Conservation (phyloP, 2,113 vertebrate species). For the Crypturellus undulatus region DNA sequence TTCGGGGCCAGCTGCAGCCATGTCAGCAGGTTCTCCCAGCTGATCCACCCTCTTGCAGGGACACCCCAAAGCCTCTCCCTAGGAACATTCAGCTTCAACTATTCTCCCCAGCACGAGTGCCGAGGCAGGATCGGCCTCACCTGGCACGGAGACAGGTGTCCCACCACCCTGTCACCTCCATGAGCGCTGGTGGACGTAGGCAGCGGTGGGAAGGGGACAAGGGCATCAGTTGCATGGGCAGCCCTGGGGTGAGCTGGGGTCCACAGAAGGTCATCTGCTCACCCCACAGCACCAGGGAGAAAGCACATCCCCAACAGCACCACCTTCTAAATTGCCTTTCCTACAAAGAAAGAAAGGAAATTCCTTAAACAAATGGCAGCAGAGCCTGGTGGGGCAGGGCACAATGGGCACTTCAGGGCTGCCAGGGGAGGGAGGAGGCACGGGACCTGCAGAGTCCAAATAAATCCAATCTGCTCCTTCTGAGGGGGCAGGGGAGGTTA, state of each 20-base stretch:
- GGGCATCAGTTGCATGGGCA: neutral
- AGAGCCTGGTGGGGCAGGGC: slow-evolving; percentile 9
- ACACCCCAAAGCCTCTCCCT: neutral
- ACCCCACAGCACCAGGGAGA: neutral
- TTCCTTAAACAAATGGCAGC: slow-evolving; percentile 40
- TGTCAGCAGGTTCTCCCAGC: neutral
- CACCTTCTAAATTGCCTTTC: neutral
- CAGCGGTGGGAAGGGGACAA: rapidly evolving
- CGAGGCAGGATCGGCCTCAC: too few species aligned
- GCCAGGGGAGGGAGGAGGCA: neutral
- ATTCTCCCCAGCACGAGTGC: neutral
- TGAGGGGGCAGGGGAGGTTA: slow-evolving; percentile 63
- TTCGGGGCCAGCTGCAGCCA: rapidly evolving
- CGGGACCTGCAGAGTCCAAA: slow-evolving; percentile 57
- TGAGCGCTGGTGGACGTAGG: too few species aligned
- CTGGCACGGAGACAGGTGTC: neutral
- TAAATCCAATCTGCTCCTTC: slow-evolving; percentile 64
- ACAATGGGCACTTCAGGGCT: slow-evolving; percentile 54
- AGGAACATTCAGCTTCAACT: neutral
- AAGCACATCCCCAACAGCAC: neutral
- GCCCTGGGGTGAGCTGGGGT: neutral
- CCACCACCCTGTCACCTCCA: neutral
- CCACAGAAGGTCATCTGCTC: neutral
- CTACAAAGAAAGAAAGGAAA: neutral
- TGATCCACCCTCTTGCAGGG: rapidly evolving